Conservation (phyloP, 2,113 vertebrate species). For the Carlito syrichta region DNA sequence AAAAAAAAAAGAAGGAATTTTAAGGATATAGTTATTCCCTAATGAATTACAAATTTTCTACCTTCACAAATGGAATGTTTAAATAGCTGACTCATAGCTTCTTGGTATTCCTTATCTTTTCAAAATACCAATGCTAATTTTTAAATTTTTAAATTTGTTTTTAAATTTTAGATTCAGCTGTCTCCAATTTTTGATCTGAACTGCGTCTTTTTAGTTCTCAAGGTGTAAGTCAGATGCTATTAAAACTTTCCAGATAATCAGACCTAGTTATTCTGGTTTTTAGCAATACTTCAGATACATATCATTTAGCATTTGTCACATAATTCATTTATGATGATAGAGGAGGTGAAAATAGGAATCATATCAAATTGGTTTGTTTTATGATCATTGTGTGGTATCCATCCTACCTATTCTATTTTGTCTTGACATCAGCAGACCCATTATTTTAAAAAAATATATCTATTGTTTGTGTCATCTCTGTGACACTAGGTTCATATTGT, state of each 20-base stretch:
- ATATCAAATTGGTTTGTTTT: neutral
- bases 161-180: too few relatives aligned
- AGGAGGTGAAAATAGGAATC: neutral
- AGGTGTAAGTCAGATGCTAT: neutral
- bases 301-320: neutral
- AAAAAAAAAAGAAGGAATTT: too few relatives aligned
- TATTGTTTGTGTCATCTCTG: neutral
- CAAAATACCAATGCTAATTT: too few relatives aligned
- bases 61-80: neutral
- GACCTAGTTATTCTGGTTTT: neutral
- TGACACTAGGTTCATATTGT: neutral
- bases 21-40: neutral
- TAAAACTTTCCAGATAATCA: neutral
- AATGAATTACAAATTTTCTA: neutral
- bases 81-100: neutral
- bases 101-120: neutral
- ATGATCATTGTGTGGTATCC: neutral
- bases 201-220: neutral
- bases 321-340: neutral
- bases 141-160: too few relatives aligned
- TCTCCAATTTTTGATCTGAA: neutral
- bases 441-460: neutral
- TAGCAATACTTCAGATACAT: neutral
- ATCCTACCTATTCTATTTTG: neutral
- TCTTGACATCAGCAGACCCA: neutral